Conservation (phyloP, 2,113 vertebrate species). For the Fregetta grallaria region DNA sequence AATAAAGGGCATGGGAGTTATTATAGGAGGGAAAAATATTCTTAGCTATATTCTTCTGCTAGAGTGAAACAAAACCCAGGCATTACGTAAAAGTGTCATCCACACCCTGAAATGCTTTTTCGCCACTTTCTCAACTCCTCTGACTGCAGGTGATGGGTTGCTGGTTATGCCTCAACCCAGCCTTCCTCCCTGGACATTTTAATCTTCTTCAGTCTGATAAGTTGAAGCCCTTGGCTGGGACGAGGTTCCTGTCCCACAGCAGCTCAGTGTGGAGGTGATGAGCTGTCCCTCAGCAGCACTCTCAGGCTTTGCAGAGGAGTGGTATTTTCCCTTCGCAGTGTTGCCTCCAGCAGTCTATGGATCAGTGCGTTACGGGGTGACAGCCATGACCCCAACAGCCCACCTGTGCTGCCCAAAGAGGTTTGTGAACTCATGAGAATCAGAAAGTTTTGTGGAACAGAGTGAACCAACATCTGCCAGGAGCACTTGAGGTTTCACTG, state of each 20-base stretch:
- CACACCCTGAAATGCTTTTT: not conserved
- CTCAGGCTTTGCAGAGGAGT: not conserved
- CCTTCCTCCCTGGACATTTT: not conserved
- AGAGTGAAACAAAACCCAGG: not conserved
- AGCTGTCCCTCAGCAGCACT: not conserved
- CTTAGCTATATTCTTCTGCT: not conserved
- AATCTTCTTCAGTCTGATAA: not conserved
- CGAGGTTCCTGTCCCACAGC: not conserved
- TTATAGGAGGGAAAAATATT: not conserved
- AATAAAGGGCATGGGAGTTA: not conserved
- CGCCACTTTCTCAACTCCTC: not conserved
- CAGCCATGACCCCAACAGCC: not conserved
- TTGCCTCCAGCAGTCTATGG: not conserved
- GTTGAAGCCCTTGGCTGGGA: not conserved
- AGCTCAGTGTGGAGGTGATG: not conserved
- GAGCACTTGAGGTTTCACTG: not conserved
- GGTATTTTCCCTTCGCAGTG: not conserved
- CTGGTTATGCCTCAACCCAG: not conserved
- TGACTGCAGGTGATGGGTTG: not conserved
- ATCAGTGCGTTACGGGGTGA: accelerated
- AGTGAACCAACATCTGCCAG: not conserved
- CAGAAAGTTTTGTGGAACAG: not conserved
- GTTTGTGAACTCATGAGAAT: not conserved
- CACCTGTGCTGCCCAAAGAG: not conserved
- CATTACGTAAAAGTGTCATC: accelerated